Evolutionary conservation across 2,888 invertebrate species (phyloP), one percentile per base, ranked within the genome.

Genomic region (Parnassius apollo): DNA sequence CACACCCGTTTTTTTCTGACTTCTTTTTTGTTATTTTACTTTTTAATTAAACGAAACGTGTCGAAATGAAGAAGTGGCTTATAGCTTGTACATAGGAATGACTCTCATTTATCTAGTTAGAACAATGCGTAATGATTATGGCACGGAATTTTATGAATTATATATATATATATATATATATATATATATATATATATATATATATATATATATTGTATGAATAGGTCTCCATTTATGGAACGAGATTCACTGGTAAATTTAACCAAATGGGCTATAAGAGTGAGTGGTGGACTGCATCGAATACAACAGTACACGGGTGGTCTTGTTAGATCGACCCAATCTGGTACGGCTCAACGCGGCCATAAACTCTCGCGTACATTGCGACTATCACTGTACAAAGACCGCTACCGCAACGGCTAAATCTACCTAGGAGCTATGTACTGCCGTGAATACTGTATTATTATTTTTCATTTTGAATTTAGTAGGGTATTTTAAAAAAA

Each of bases 311-410:
- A 81, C 78, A 79, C 72, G 75, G 70, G 69, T 69, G 79, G 78
- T 81, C 85, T 85, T 83, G 86, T 87, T 87, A 83, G 76, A 77
- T 75, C 75, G 74, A 78, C 76, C 80, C 82, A 82, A 85, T 85
- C 82, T 79, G 74, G 75, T 74, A 67, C 69, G 69, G 70, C 73
- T 73, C 74, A 68, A 73, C 74, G 75, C 72, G 71, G 73, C 72
- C 67, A 68, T 81, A 77, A 83, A 75, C 75, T 67, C 60, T 58
- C 56, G 69, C 68, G 66, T 72, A 80, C 73, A 78, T 68, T 64
- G 64, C 53, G 11, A 54, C 49, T 51, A 58, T 49, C 46, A 50
- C 54, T 50, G 55, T 10, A 13, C 9, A 54, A 2, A 44, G 51
- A 52, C 42, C n/a, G 22, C 45, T 44, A 57, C 48, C 53, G 12